These are phyloP conservation scores for Sterna hirundo DNA, from an alignment of 2,113 vertebrate species.

Conservation along the genomic window DNA sequence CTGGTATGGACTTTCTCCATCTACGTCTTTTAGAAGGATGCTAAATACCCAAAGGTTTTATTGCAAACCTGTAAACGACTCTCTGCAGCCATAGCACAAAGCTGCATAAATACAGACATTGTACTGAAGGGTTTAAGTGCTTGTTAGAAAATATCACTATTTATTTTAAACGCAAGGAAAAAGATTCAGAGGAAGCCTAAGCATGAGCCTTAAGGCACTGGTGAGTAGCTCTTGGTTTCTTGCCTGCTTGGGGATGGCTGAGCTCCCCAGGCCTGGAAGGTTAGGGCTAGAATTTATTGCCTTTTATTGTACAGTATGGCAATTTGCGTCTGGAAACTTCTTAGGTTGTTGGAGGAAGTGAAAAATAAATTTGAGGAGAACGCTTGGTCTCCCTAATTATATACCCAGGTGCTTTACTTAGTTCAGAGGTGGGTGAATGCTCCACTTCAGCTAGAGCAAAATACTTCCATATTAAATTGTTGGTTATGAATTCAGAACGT, in stretches of 20 bases:
- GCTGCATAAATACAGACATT: background rate
- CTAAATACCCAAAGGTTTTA: background rate
- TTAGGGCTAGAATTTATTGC: background rate
- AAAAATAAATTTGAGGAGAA: conserved; percentile 28
- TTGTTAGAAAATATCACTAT: background rate
- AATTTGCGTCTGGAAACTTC: background rate
- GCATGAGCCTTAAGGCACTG: background rate
- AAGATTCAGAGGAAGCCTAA: background rate
- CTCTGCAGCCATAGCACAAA: background rate
- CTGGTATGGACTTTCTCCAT: background rate
- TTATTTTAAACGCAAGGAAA: background rate
- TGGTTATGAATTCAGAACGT: background rate
- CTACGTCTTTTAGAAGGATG: background rate
- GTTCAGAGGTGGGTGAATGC: background rate
- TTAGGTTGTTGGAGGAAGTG: background rate
- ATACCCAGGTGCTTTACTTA: conserved; percentile 13
- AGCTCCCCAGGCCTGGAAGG: background rate
- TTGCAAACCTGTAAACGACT: background rate
- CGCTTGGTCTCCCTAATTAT: conserved; percentile 14
- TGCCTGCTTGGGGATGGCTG: background rate
- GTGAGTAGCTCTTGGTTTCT: background rate
- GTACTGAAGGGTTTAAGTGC: background rate
- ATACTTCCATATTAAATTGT: conserved; percentile 8
- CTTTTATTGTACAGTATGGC: background rate
- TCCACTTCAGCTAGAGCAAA: background rate